Percentiles rank a stretch among this genome's conserved stretches.
phyloP scores from a whole-genome alignment of 2,113 vertebrate genomes.

The Pitta sordida region DNA sequence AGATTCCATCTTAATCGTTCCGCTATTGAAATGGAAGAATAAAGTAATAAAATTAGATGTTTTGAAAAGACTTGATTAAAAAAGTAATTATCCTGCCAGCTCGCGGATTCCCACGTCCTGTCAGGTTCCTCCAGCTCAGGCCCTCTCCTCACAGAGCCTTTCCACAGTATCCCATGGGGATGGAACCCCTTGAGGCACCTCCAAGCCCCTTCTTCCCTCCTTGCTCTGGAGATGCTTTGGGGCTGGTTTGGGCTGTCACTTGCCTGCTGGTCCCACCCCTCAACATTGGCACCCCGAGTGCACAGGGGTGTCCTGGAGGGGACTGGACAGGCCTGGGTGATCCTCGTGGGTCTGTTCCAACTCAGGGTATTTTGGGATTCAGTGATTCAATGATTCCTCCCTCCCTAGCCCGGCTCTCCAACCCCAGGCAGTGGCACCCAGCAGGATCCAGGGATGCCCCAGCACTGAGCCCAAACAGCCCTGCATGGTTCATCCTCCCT shows the following conservation, averaged over 20 bases:
- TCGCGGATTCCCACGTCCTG: background rate
- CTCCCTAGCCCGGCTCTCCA: accelerated
- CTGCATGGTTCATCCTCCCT: background rate
- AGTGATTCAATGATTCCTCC: background rate
- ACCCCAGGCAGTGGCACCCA: background rate
- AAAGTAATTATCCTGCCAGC: constrained; percentile 63
- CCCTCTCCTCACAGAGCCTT: accelerated
- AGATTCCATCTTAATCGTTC: constrained; percentile 67
- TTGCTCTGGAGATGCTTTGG: background rate
- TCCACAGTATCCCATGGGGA: background rate
- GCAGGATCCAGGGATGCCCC: background rate
- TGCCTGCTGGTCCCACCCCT: background rate
- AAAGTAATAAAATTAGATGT: constrained; percentile 63
- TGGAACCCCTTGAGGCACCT: background rate
- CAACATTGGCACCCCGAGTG: accelerated
- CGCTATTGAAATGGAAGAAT: constrained; percentile 71
- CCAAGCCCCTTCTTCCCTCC: background rate
- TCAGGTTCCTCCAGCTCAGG: background rate
- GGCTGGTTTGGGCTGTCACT: background rate
- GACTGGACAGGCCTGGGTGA: accelerated
- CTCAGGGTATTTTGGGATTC: background rate
- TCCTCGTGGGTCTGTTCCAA: background rate
- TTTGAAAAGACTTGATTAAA: constrained; percentile 67
- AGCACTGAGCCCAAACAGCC: background rate
- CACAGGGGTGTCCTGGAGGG: background rate